Percentiles rank a stretch among this genome's conserved stretches.
Evolutionary conservation across 2,113 vertebrate species (phyloP).

Genomic region (Capricornis sumatraensis): DNA sequence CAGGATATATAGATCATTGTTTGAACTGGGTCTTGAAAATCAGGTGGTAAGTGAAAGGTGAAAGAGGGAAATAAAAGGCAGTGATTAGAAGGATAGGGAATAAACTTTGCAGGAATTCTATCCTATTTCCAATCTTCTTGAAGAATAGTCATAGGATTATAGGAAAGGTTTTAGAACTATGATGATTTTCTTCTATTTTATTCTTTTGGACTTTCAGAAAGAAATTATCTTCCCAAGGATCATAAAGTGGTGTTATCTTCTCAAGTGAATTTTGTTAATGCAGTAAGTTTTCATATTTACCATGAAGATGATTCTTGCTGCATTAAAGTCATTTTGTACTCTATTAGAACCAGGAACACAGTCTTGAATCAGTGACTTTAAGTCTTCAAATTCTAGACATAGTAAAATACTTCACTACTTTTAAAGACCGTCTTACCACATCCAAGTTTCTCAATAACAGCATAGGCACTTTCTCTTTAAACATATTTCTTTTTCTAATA

Average conservation of each 20-base stretch:
- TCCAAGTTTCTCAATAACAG: neutral
- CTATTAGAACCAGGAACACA: neutral
- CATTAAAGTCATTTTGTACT: neutral
- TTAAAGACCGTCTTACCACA: neutral
- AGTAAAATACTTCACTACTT: neutral
- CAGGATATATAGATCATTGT: neutral
- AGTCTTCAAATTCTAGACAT: conserved; percentile 1
- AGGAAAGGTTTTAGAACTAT: neutral
- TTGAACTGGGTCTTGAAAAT: neutral
- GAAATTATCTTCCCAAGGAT: conserved; percentile 2
- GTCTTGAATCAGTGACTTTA: neutral
- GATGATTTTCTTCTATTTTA: neutral
- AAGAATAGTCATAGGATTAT: neutral
- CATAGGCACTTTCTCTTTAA: neutral
- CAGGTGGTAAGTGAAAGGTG: neutral
- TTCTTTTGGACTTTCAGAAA: neutral
- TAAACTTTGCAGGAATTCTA: neutral
- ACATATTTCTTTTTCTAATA: neutral
- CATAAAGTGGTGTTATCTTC: neutral
- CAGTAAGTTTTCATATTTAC: neutral
- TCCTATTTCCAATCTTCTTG: neutral
- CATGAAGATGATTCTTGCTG: neutral
- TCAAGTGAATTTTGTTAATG: neutral
- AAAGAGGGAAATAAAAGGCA: neutral
- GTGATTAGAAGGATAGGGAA: neutral